Base-by-base conservation (phyloP, 2,888 invertebrate genomes). In the Choreutis nemorana region DNA sequence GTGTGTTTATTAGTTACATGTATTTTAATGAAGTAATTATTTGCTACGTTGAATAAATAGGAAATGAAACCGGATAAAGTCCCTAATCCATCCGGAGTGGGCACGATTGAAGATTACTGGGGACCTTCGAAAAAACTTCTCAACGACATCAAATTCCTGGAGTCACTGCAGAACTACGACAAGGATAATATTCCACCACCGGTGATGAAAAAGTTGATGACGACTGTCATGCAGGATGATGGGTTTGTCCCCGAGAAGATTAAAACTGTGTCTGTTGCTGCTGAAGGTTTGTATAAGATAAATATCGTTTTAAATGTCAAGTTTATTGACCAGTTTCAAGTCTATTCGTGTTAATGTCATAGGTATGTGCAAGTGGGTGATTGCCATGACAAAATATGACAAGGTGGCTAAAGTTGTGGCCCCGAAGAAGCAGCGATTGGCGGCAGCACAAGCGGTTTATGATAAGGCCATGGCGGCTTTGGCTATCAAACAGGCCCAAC, bases 381-480 rank as follows among this genome's bases (percentile, higher is more conserved):
- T 92, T 40, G 97, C 97, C 0, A 89, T 98, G 67, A 91, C 94
- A 1, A 91, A 94, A 49, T 98, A 97, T 59, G 96, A 97, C 61
- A 89, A 89, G 49, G 94, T 97, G 2, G 94, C 94, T 1, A 91
- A 90, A 65, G 85, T 92, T 6, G 89, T 95, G 12, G 96, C 94
- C 1, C 98, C 98, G 0, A 98, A 97, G 73, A 93, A 93, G 60
- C 84, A 87, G 45, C 91, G 94, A n/a, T 67, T 98, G 35, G 90
- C 89, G 0, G 88, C 87, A 37, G 97, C 97, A 1, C 92, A 97
- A 55, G 85, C 84, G 0, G 86, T 89, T 21, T 90, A 92, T 56
- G 84, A 87, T 42, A 77, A 71, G 28, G 87, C 87, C 1, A 85
- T 91, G 87, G 82, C 83, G 5, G 87, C 89, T 18, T 73, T 96